Evolutionary conservation across 2,888 invertebrate genomes (phyloP).

Genomic region (Fabriciana adippe): DNA sequence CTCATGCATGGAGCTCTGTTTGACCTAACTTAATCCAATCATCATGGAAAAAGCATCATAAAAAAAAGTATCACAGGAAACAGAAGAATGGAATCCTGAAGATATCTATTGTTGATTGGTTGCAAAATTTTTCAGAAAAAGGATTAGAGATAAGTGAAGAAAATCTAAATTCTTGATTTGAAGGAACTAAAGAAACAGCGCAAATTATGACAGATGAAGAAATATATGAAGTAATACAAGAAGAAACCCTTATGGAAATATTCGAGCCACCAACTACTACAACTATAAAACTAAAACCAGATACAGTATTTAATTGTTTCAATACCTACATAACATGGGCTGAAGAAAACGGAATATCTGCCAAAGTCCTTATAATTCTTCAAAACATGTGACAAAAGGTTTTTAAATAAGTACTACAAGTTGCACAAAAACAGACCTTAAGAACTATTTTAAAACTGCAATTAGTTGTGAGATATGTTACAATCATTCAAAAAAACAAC

Average conservation of each 20-base stretch:
- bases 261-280: slow-evolving; percentile 39
- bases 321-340: slow-evolving; percentile 49
- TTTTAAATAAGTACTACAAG: no score
- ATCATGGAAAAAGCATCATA: slow-evolving; percentile 47
- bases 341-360: slow-evolving; percentile 45
- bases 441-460: no score
- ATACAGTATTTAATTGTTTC: slow-evolving; percentile 46
- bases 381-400: slow-evolving; percentile 45
- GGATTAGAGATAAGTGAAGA: slow-evolving; percentile 46
- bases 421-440: no score
- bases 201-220: slow-evolving; percentile 28
- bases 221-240: slow-evolving; percentile 10
- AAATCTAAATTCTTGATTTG: slow-evolving; percentile 43
- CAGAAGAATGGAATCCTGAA: slow-evolving; percentile 39
- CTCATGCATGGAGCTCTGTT: no score
- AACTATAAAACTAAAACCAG: slow-evolving; percentile 42
- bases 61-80: slow-evolving; percentile 35
- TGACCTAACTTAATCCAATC: no score
- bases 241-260: slow-evolving; percentile 40
- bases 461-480: no score
- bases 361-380: slow-evolving; percentile 46
- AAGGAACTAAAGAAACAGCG: slow-evolving; percentile 45
- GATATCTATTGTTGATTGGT: slow-evolving; percentile 44
- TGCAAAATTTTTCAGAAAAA: slow-evolving; percentile 46
- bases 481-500: no score